Evolutionary conservation across 2,797 vertebrate species (phyloP).

Genomic region (Dendrocincla fuliginosa): DNA sequence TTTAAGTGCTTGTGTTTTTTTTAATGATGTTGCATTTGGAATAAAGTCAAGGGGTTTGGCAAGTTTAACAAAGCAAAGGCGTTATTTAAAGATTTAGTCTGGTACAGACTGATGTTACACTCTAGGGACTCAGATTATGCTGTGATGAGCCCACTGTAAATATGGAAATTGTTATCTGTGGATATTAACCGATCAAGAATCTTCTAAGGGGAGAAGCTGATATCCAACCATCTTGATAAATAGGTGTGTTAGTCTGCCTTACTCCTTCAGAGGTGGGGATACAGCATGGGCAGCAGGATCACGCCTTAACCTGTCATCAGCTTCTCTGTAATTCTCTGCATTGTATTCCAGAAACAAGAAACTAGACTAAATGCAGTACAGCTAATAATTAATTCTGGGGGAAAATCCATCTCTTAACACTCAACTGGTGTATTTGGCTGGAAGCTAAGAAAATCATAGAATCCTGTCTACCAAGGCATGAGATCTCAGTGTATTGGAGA

Average conservation of each 20-base stretch:
- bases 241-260: not conserved
- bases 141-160: not conserved
- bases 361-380: not conserved
- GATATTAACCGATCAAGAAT: not conserved
- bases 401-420: not conserved
- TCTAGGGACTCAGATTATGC: not conserved
- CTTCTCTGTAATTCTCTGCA: not conserved
- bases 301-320: not conserved
- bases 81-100: not conserved
- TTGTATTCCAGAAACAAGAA: not conserved
- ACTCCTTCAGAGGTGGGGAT: not conserved
- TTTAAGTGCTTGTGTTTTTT: not conserved
- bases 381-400: not conserved
- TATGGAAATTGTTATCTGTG: not conserved
- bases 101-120: not conserved
- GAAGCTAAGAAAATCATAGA: not conserved
- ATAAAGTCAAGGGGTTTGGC: not conserved
- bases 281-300: not conserved
- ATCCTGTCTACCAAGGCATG: not conserved
- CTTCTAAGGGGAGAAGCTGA: not conserved
- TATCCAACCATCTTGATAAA: not conserved
- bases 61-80: not conserved
- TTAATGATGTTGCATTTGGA: not conserved
- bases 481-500: not conserved
- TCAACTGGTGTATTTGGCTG: not conserved